Evolutionary conservation across 2,797 vertebrate species (phyloP).

Genomic region (Chanos chanos): DNA sequence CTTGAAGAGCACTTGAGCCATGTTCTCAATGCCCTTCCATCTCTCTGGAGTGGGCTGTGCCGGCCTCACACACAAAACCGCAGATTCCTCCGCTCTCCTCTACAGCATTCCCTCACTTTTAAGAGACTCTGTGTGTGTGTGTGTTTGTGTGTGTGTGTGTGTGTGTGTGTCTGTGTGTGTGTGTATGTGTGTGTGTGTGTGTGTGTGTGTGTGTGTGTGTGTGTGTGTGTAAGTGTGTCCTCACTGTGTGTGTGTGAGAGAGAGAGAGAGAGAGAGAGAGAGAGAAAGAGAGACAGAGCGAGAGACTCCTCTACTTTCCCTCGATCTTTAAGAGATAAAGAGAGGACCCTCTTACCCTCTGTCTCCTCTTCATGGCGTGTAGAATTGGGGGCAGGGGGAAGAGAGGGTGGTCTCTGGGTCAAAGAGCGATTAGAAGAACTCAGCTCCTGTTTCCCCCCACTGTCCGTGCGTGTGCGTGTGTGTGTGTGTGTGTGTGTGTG

Average conservation of each 20-base stretch:
- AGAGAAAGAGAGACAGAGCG: constrained; percentile 1
- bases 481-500: constrained; percentile 58
- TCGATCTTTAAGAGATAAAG: constrained; percentile 21
- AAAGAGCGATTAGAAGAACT: constrained; percentile 63
- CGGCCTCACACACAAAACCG: constrained; percentile 74
- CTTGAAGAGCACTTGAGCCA: constrained; percentile 72
- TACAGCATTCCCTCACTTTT: constrained; percentile 26
- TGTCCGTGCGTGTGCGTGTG: constrained; percentile 64
- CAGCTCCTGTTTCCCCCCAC: constrained; percentile 47
- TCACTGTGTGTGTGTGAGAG: background rate
- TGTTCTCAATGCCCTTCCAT: constrained; percentile 69
- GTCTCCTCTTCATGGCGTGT: too few relatives aligned
- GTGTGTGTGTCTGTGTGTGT: constrained; percentile 3
- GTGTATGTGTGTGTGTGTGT: background rate
- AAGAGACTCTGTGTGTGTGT: constrained; percentile 3
- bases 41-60: constrained; percentile 76
- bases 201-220: constrained; percentile 19
- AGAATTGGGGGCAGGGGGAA: constrained; percentile 15
- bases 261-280: constrained; percentile 1
- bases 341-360: constrained; percentile 25
- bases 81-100: constrained; percentile 58
- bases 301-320: constrained; percentile 12
- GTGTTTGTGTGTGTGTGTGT: constrained; percentile 19
- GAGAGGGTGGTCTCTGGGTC: constrained; percentile 63
- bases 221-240: background rate